Percentiles rank a stretch among this genome's conserved stretches.
Conservation (phyloP, 1,140 invertebrate genomes). For the Hirudo medicinalis region DNA sequence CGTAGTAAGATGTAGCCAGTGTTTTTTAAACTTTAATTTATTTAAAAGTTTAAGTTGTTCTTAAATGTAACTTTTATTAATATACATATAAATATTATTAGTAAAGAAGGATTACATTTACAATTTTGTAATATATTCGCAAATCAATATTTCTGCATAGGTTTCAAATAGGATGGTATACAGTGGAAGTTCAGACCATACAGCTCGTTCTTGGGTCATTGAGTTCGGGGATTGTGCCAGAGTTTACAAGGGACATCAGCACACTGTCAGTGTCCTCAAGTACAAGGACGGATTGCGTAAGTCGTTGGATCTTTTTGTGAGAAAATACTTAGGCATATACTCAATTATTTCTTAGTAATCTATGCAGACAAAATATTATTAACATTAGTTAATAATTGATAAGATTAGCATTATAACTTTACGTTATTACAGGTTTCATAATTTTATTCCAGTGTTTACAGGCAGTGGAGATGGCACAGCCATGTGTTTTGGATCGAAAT, state of each 20-base stretch:
- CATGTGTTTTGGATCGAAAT: constrained; percentile 45
- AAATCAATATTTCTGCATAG: constrained; percentile 26
- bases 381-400: not conserved
- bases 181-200: constrained; percentile 45
- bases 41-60: not conserved
- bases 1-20: constrained; percentile 31
- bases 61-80: no score
- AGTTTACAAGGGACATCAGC: constrained; percentile 43
- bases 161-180: constrained; percentile 46
- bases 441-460: constrained; percentile 41
- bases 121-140: no score
- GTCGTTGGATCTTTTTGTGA: constrained; percentile 22
- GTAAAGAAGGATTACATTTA: no score
- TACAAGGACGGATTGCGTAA: constrained; percentile 45
- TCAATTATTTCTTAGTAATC: not conserved
- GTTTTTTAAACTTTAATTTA: constrained; percentile 9
- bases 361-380: not conserved
- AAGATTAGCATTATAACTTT: not conserved
- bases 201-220: constrained; percentile 46
- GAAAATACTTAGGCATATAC: not conserved
- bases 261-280: constrained; percentile 43
- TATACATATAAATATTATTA: no score
- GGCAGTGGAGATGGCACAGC: constrained; percentile 40
- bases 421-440: not conserved
- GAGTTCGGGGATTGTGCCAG: constrained; percentile 48